A percentile compares a stretch with the other conserved stretches of the same genome.
Evolutionary conservation across 2,113 vertebrate genomes (phyloP).

Genomic region (Panthera tigris): DNA sequence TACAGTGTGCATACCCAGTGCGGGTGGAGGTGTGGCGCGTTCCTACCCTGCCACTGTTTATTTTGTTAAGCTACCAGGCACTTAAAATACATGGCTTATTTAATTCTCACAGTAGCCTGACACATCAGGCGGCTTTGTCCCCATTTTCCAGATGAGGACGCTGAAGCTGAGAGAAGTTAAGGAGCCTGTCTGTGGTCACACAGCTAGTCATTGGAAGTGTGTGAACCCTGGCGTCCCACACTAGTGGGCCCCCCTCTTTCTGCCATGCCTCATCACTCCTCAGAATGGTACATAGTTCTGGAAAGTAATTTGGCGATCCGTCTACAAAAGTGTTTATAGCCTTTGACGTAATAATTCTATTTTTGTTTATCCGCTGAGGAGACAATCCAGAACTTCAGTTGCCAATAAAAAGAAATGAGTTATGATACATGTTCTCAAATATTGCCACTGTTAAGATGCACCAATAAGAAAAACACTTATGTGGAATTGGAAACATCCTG

Average conservation of each 20-base stretch:
- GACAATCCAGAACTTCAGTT: background rate
- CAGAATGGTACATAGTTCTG: background rate
- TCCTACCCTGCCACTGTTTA: background rate
- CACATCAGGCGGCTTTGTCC: background rate
- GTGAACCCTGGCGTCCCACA: background rate
- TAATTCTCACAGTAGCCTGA: background rate
- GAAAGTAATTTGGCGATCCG: background rate
- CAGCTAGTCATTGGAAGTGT: background rate
- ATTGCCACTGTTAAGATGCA: background rate
- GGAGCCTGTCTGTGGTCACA: background rate
- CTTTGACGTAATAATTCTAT: background rate
- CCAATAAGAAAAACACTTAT: background rate
- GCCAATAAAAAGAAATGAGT: background rate
- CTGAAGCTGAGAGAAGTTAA: slow-evolving; percentile 6
- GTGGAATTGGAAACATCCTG: background rate
- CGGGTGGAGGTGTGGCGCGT: background rate
- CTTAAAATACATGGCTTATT: background rate
- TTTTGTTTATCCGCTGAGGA: background rate
- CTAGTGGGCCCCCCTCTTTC: background rate
- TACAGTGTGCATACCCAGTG: background rate
- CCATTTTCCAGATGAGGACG: background rate
- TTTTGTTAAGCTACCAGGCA: background rate
- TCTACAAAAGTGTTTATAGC: background rate
- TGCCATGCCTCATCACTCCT: background rate
- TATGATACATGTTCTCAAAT: background rate